A percentile compares a stretch with the other conserved stretches of the same genome.
These are phyloP conservation scores for Centropus unirufus DNA, from an alignment of 2,113 vertebrate species.

Conservation along the genomic window DNA sequence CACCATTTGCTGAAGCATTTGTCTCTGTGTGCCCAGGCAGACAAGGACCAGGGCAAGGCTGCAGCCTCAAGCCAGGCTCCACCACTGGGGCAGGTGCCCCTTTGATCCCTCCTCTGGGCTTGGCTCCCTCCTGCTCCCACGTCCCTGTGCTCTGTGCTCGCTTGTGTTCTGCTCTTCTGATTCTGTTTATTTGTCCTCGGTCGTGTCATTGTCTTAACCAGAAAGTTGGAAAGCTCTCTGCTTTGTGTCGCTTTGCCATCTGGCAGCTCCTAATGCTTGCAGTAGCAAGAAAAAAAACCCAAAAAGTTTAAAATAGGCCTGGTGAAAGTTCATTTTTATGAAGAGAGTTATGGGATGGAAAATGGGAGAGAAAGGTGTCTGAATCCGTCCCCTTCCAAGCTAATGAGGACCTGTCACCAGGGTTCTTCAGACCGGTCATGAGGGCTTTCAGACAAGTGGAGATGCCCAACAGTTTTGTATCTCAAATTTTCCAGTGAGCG, in stretches of 20 bases:
- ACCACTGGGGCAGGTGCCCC: background rate
- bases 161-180: constrained; percentile 30
- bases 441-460: background rate
- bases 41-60: background rate
- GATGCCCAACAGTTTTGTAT: fast-evolving
- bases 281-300: constrained; percentile 66
- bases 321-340: constrained; percentile 46
- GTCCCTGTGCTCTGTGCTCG: background rate
- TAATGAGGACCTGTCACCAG: constrained; percentile 29
- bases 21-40: fast-evolving
- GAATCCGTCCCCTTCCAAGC: constrained; percentile 9
- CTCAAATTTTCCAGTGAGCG: background rate
- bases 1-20: background rate
- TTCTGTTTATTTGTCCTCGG: constrained; percentile 72
- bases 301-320: constrained; percentile 41
- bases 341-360: background rate
- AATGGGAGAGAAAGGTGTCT: constrained; percentile 33
- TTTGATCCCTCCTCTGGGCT: background rate
- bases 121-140: background rate
- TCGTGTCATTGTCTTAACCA: constrained; percentile 66
- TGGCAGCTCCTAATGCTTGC: constrained; percentile 61
- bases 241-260: constrained; percentile 65
- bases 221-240: constrained; percentile 63
- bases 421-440: background rate
- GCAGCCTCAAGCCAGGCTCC: fast-evolving